Percentiles rank a stretch among this genome's conserved stretches.
phyloP scores from a whole-genome alignment of 1,140 invertebrate genomes.

The Zaprionus africanus region DNA sequence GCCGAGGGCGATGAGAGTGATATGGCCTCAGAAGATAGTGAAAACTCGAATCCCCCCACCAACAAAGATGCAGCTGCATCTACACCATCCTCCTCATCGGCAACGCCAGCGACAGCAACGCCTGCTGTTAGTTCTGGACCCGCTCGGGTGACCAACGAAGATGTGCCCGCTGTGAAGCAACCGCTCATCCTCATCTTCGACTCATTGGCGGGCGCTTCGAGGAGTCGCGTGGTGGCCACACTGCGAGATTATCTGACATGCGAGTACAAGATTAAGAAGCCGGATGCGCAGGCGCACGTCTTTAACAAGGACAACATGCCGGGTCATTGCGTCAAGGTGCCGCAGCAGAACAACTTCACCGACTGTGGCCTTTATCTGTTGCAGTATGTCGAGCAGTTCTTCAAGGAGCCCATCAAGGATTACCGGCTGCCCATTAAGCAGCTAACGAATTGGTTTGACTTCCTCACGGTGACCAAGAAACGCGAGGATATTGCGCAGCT shows the following conservation, averaged over 20 bases:
- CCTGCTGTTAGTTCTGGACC: constrained; percentile 29
- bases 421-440: constrained; percentile 91
- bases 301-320: constrained; percentile 93
- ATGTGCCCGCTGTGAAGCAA: constrained; percentile 74
- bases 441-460: constrained; percentile 91
- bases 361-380: constrained; percentile 98
- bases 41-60: constrained; percentile 84
- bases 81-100: constrained; percentile 1
- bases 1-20: constrained; percentile 90
- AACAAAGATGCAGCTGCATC: constrained; percentile 43
- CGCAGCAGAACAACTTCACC: constrained; percentile 98
- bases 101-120: constrained; percentile 11
- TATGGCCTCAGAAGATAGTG: constrained; percentile 88
- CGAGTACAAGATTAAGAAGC: constrained; percentile 93
- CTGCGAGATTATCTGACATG: constrained; percentile 95
- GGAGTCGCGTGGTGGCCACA: constrained; percentile 93
- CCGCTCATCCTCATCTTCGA: constrained; percentile 98
- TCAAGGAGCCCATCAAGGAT: constrained; percentile 91
- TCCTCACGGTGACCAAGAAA: constrained; percentile 91
- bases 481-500: constrained; percentile 91
- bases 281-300: constrained; percentile 81
- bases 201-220: constrained; percentile 92
- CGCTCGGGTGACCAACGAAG: constrained; percentile 36
- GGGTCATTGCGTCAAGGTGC: constrained; percentile 94
- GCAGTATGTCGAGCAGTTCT: constrained; percentile 98